Conservation (phyloP, 2,797 vertebrate species). For the Gouania willdenowi region DNA sequence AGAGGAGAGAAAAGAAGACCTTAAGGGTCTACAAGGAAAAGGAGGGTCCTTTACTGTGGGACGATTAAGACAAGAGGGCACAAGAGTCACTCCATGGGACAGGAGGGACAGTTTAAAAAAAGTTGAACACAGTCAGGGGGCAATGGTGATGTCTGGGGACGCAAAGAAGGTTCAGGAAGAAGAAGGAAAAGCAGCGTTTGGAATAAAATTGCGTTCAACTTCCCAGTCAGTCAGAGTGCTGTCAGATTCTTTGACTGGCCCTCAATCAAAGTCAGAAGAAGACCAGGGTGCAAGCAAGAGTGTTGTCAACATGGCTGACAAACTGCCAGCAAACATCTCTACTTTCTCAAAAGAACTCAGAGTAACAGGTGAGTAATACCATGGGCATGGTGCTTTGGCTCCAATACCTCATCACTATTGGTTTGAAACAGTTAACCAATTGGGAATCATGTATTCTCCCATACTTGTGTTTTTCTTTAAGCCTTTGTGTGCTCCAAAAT, state of each 20-base stretch:
- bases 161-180: constrained; percentile 38
- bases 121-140: constrained; percentile 23
- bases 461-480: too few relatives aligned
- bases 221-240: constrained; percentile 77
- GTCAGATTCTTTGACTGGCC: constrained; percentile 28
- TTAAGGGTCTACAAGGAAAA: constrained; percentile 36
- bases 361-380: constrained; percentile 57
- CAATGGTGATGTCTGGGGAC: constrained; percentile 45
- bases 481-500: too few relatives aligned
- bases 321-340: constrained; percentile 42
- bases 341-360: constrained; percentile 18
- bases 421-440: too few relatives aligned
- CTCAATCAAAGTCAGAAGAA: constrained; percentile 45
- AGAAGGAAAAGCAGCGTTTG: constrained; percentile 78
- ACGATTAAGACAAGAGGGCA: constrained; percentile 24
- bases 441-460: too few relatives aligned
- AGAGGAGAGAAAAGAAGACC: constrained; percentile 50
- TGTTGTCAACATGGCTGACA: constrained; percentile 53
- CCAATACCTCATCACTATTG: too few relatives aligned
- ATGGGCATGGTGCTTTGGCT: too few relatives aligned
- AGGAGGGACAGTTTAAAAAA: constrained; percentile 44
- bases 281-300: constrained; percentile 23
- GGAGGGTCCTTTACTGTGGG: constrained; percentile 8
- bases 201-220: constrained; percentile 86
- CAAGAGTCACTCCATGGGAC: constrained; percentile 14